Base-by-base conservation (phyloP, 2,888 invertebrate species). In the Philaethria dido region DNA sequence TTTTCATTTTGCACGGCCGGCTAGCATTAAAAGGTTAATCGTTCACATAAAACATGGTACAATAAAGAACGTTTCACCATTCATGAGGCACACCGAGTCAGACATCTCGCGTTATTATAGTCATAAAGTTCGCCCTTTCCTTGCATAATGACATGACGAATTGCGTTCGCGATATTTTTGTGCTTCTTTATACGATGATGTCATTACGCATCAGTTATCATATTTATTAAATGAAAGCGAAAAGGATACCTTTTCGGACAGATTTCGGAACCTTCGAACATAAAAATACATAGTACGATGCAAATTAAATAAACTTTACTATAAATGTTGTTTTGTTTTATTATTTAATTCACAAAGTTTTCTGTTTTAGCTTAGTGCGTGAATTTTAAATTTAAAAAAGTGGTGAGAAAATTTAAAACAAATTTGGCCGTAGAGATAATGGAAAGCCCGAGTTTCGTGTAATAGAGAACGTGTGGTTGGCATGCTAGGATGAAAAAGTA, bases 111-210 rank as follows among this genome's bases (percentile, higher is more conserved):
- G 91, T 91, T 92, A 92, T 92, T 90, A 90, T 89, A 87, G 86
- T 88, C 92, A 89, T 92, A 91, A 92, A 92, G 87, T 88, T 88
- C 85, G 91, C 89, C 90, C 89, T 92, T 91, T 88, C 87, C 89
- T 85, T 92, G 92, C 91, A 92, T 92, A 92, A 92, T 92, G 89
- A 91, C 88, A 91, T 91, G 91, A 92, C 89, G 91, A 89, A 92
- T 91, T 89, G 88, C 90, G 86, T 81, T 87, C 84, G 84, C 88
- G 88, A 89, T 91, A 91, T 91, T 90, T 91, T 88, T 75, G 70
- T 87, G 85, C 88, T 83, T 86, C 87, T 88, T 88, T 87, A 88
- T 89, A 82, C 83, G 85, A 87, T 83, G 83, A 81, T 86, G 88
- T 88, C 88, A 88, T 89, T 90, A 89, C 80, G 82, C 78, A 81